Base-by-base conservation (phyloP, 2,888 invertebrate species). In the Agonopterix subpropinquella region DNA sequence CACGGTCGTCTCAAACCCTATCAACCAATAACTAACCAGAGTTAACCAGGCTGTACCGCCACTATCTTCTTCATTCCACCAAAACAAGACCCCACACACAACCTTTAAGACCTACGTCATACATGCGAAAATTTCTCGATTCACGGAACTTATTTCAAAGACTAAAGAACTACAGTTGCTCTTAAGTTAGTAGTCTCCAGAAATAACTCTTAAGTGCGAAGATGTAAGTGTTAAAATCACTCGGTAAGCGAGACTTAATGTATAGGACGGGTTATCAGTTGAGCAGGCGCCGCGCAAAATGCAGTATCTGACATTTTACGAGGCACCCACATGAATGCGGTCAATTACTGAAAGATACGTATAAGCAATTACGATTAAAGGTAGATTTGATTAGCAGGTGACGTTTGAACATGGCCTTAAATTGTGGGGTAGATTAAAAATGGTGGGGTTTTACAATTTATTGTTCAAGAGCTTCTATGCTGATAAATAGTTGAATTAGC, bases 301-400 rank as follows among this genome's bases (percentile, higher is more conserved):
- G 49, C 50, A 46, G 55, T 56, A 57, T 59, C 59, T 52, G 57
- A 53, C 57, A 53, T 41, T 59, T 59, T 59, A 59, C 56, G 57
- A 55, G 45, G 53, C 28, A 44, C 51, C 48, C 41, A 47, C 46
- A 45, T 48, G 44, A 46, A 42, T 44, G 37, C 47, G 51, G 52
- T 54, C 57, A 57, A 59, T 57, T 59, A 59, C 45, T 15, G 45
- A 44, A 37, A 47, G 58, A 58, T 58, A 58, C 47, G 53, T 45
- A 47, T 37, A 46, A 39, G 41, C 42, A 47, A 41, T 18, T 41
- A 41, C 47, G 47, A 50, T 50, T 47, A 44, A 41, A 50, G 7
- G 36, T 47, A 15, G 47, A 45, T 54, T 50, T 48, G 39, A 45
- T 42, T 42, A 43, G 47, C 43, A 49, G 44, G 50, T 41, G 45